phyloP scores from a whole-genome alignment of 2,113 vertebrate genomes.

The Notarius lentiginosus region DNA sequence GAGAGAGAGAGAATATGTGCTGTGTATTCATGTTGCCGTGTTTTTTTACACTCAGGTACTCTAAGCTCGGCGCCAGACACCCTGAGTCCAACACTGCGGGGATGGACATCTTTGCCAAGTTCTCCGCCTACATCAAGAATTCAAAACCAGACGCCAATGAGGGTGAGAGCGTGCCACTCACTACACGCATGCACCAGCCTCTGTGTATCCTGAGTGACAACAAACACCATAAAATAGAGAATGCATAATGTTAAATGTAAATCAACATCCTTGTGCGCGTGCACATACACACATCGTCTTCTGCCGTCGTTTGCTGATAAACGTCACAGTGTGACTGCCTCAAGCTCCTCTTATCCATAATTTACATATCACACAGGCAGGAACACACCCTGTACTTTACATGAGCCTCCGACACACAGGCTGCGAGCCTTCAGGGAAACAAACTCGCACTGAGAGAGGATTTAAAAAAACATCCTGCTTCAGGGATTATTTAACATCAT shows the following conservation, averaged over 20 bases:
- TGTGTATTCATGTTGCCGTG: background rate
- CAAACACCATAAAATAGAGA: background rate
- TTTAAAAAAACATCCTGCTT: background rate
- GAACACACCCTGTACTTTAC: slow-evolving; percentile 27
- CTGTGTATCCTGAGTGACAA: background rate
- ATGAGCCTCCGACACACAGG: slow-evolving; percentile 22
- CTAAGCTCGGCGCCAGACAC: slow-evolving; percentile 90
- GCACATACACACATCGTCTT: background rate
- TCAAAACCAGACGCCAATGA: slow-evolving; percentile 94
- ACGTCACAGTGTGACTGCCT: background rate
- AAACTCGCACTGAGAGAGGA: background rate
- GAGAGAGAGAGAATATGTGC: too few relatives aligned
- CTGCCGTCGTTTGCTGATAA: too few relatives aligned
- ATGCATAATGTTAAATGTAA: background rate
- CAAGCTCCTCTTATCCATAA: background rate
- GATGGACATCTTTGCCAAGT: slow-evolving; percentile 99
- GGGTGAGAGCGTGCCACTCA: slow-evolving; percentile 71
- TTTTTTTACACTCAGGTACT: slow-evolving; percentile 39
- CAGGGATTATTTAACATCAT: background rate
- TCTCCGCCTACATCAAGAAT: slow-evolving; percentile 97
- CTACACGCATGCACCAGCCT: background rate
- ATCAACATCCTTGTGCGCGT: background rate
- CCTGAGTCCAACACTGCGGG: slow-evolving; percentile 97
- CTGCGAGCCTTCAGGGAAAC: background rate
- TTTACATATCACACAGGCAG: slow-evolving; percentile 22